Evolutionary conservation across 2,797 vertebrate genomes (phyloP).

Genomic region (Pipistrellus nathusii): DNA sequence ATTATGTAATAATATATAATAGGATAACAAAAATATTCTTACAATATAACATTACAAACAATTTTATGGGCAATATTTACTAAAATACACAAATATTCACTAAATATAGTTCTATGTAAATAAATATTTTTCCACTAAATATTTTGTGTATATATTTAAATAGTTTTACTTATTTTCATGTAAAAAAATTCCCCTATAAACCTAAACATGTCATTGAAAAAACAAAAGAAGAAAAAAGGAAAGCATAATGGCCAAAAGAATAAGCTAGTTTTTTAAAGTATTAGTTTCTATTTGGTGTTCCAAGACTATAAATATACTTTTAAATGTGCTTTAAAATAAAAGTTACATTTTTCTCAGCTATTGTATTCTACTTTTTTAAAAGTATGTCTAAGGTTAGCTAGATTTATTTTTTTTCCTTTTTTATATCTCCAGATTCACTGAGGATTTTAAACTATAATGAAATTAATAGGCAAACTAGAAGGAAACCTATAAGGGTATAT

Average conservation of each 20-base stretch:
- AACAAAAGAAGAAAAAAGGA: not conserved
- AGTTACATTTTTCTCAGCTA: not conserved
- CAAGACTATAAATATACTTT: constrained; percentile 88
- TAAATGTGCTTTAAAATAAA: constrained; percentile 90
- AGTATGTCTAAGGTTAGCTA: constrained; percentile 9
- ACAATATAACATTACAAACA: not conserved
- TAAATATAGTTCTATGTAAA: not conserved
- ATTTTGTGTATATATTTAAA: not conserved
- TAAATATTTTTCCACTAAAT: constrained; percentile 29
- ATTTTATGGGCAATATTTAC: not conserved
- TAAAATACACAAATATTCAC: not conserved
- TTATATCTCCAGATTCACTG: not conserved
- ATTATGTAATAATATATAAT: constrained; percentile 50
- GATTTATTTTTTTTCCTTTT: not conserved
- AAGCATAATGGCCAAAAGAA: not conserved
- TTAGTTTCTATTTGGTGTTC: not conserved
- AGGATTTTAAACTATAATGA: not conserved
- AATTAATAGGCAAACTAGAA: not conserved
- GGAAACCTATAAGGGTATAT: not conserved
- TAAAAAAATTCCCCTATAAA: not conserved
- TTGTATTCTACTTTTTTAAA: not conserved
- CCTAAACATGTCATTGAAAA: not conserved
- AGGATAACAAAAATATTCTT: not conserved
- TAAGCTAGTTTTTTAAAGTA: not conserved
- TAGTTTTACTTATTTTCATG: not conserved